Base-by-base conservation (phyloP, 2,113 vertebrate species). In the Ramphastos sulfuratus region DNA sequence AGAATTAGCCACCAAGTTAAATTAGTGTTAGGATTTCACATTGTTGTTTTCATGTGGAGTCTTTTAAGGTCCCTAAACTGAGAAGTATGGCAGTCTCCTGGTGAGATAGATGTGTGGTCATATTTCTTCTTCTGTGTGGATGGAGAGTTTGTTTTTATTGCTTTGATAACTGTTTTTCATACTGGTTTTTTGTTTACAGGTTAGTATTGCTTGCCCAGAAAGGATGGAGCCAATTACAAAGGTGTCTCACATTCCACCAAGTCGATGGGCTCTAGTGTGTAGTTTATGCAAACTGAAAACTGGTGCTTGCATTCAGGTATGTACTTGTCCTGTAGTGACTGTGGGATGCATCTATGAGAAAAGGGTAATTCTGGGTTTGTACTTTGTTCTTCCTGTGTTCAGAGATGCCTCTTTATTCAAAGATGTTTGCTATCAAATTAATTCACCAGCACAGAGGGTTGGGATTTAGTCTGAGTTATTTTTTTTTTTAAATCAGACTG, bases 171-270 rank as follows among this genome's bases (percentile, higher is more conserved):
- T 70, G 48, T 54, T 44, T 84, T 65, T 9, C 13, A 5, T 23
- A 10, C 37, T 92, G 60, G 33, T 61, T 27, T 75, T 48, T 96
- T 97, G 48, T 89, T 92, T 97, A 2, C 87, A 99, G 99, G 99
- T 99, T 78, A 99, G 98, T 97, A 99, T 99, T 61, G 99, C 99
- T 46, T 99, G 99, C 94, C 99, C 99, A 13, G 99, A 99, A 96
- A 98, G 99, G 91, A 99, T 99, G 99, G 99, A 99, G 93, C 99
- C 99, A 58, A 99, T 99, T 97, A 99, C 99, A 54, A 99, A 99
- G 97, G 98, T 99, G 60, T 99, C 99, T 85, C 99, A 99, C 95
- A 99, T 99, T 95, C 99, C 99, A 0, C 98, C 99, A 54, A 99
- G 99, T 92, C 98, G 99, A 89, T 99, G 99, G 99, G 98, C 99